These are phyloP conservation scores for Machimus rusticus DNA, from an alignment of 2,888 invertebrate species.

Conservation along the genomic window DNA sequence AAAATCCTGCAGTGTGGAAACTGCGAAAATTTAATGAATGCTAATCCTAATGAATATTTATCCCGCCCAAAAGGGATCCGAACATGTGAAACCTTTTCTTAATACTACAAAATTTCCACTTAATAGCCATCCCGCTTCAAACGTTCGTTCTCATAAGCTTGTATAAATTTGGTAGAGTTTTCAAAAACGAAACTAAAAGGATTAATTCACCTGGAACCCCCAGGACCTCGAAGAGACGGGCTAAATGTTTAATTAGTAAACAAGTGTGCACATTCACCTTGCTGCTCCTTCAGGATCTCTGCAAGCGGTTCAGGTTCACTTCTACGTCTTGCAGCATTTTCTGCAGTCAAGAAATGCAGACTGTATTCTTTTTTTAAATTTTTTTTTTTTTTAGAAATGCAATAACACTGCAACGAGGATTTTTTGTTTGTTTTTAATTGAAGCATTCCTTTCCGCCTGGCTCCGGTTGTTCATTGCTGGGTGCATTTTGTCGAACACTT, in stretches of 20 bases:
- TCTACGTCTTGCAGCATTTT: neutral
- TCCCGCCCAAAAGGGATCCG: neutral
- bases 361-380: neutral
- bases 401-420: neutral
- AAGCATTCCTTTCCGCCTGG: neutral
- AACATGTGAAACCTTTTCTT: neutral
- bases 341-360: neutral
- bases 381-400: neutral
- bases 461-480: neutral
- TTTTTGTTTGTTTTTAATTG: constrained; percentile 6
- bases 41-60: neutral
- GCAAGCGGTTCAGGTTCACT: neutral
- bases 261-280: neutral
- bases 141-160: neutral
- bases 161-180: neutral
- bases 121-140: neutral
- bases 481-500: neutral
- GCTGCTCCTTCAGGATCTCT: neutral
- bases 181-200: neutral
- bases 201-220: neutral
- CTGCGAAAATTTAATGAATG: neutral
- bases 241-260: constrained; percentile 19
- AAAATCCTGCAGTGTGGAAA: neutral
- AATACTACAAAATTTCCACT: neutral
- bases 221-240: neutral